A percentile compares a stretch with the other conserved stretches of the same genome.
Evolutionary conservation across 2,888 invertebrate species (phyloP).

Genomic region (Altica lythri): DNA sequence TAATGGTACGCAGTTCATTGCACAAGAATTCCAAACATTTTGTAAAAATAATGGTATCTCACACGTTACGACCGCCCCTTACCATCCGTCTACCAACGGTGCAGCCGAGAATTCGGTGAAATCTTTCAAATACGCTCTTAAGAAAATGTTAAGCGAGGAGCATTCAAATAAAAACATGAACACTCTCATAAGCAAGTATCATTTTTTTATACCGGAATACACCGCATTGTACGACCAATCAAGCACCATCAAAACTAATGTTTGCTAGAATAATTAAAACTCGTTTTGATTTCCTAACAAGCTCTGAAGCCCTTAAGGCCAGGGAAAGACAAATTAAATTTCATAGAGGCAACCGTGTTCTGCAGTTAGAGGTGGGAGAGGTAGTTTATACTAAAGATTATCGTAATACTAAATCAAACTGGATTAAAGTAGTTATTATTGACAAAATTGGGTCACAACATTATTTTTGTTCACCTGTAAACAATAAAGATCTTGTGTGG

Average conservation of each 20-base stretch:
- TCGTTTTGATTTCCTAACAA: conserved; percentile 4
- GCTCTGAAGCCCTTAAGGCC: not conserved
- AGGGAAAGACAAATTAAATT: conserved; percentile 11
- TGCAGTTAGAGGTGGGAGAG: conserved; percentile 12
- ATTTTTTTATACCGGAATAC: conserved; percentile 26
- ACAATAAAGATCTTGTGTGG: conserved; percentile 13
- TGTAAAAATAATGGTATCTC: conserved; percentile 36
- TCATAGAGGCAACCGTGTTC: conserved; percentile 10
- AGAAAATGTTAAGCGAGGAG: conserved; percentile 13
- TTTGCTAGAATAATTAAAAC: conserved; percentile 9
- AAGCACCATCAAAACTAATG: conserved; percentile 25
- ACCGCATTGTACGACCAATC: conserved; percentile 20
- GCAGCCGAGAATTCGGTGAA: too few species aligned
- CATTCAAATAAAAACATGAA: not conserved
- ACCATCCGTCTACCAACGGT: too few species aligned
- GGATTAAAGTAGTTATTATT: conserved; percentile 4
- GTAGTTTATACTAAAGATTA: conserved; percentile 9
- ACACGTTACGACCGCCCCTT: conserved; percentile 35
- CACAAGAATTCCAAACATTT: conserved; percentile 39
- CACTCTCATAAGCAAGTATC: conserved; percentile 17
- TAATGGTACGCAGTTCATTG: conserved; percentile 39
- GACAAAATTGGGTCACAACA: conserved; percentile 8
- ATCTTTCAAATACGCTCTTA: conserved; percentile 25
- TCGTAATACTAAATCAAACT: not conserved
- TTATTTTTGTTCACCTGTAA: conserved; percentile 15